Evolutionary conservation across 1,140 invertebrate genomes (phyloP), one percentile per base, ranked within the genome.

Genomic region (Scaptomyza pallida): DNA sequence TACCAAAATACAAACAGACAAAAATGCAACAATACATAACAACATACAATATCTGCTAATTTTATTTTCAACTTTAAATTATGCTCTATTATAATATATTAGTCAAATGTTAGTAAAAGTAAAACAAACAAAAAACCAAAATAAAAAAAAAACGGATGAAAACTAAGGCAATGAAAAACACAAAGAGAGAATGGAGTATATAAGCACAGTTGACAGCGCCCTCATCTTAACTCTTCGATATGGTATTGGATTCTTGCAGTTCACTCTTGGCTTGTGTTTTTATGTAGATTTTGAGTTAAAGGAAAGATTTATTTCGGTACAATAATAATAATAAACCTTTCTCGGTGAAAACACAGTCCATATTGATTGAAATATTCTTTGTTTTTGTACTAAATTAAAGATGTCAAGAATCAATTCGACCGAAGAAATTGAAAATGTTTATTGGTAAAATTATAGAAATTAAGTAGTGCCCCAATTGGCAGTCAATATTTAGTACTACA

Each of bases 51-150:
- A 81, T 75, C 77, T 80, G 68, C 80, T 89, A 75, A 89, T 78
- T 85, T 85, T 85, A 72, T 85, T 86, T 80, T 83, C 61, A 76
- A 79, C 80, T 79, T 85, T 83, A 71, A 83, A 82, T 82, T 82
- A 82, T 75, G 79, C 79, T 82, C 79, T 82, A 82, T 82, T 75
- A 82, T 83, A 71, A 78, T 78, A 82, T 74, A 82, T 82, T 81
- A 81, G 78, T 82, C 73, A 69, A 89, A 79, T 78, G 83, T 83
- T 79, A 89, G 72, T 75, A 69, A 78, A 78, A 41, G 57, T 50
- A 2, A 64, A 33, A 62, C 44, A 60, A 67, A 44, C 40, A 48
- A 75, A 51, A 37, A n/a, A 56, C 30, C 6, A 50, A 61, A 55
- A 67, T 43, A 61, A 54, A 54, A 72, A 65, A 45, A 40, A 68